These are phyloP conservation scores for Gavia stellata DNA, from an alignment of 2,113 vertebrate genomes.

Conservation along the genomic window DNA sequence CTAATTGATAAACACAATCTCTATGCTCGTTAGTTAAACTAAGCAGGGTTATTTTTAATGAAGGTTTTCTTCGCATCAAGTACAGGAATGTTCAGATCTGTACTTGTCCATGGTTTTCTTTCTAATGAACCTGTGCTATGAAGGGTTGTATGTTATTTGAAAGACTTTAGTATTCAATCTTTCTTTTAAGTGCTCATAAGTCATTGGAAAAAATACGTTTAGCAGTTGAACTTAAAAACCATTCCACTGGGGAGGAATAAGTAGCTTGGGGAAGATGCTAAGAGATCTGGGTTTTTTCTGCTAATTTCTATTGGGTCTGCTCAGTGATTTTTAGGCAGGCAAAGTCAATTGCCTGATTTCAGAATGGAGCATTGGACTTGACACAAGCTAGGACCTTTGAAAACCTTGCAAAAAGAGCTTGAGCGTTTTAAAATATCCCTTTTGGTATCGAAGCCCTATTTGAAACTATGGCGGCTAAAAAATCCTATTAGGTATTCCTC, in stretches of 20 bases:
- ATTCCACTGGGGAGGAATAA: background rate
- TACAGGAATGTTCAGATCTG: background rate
- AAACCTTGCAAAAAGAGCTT: background rate
- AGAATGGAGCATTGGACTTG: background rate
- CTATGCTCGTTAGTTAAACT: background rate
- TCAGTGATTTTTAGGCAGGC: background rate
- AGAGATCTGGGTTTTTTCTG: background rate
- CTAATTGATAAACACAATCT: background rate
- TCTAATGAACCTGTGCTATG: background rate
- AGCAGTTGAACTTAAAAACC: background rate
- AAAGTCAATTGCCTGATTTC: background rate
- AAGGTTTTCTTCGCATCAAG: background rate
- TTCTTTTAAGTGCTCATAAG: accelerated
- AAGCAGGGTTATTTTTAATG: background rate
- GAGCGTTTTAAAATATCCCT: background rate
- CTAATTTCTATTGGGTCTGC: background rate
- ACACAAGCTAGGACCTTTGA: background rate
- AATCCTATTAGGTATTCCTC: background rate
- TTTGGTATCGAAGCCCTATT: background rate
- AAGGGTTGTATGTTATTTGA: background rate
- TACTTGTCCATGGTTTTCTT: background rate
- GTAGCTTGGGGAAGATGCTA: background rate
- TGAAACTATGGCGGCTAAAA: background rate
- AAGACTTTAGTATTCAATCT: background rate
- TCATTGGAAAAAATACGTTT: background rate